Percentiles rank a stretch among this genome's conserved stretches.
phyloP scores from a whole-genome alignment of 2,888 invertebrate genomes.

The Zonitis immaculata region DNA sequence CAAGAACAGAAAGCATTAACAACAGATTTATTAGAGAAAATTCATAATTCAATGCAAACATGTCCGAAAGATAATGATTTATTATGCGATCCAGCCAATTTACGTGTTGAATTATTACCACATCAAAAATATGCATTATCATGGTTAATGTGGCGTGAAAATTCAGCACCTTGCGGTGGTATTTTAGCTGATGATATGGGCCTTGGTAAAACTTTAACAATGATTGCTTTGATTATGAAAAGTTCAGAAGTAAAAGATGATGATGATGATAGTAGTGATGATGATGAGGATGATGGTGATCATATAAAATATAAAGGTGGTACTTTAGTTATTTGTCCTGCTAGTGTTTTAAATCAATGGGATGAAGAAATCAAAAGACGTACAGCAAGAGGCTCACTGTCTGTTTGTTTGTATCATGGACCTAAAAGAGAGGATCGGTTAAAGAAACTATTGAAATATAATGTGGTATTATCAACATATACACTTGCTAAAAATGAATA shows the following conservation, averaged over 20 bases:
- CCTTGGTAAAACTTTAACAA: conserved; percentile 76
- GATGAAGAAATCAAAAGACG: conserved; percentile 68
- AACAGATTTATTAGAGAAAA: conserved; percentile 63
- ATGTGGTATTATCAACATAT: conserved; percentile 91
- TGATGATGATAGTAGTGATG: conserved; percentile 27
- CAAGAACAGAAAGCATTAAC: conserved; percentile 65
- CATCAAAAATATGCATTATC: conserved; percentile 83
- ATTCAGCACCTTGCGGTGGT: conserved; percentile 79
- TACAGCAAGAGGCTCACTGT: conserved; percentile 57
- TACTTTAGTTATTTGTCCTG: conserved; percentile 89
- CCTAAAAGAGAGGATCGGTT: conserved; percentile 62
- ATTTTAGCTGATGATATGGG: conserved; percentile 86
- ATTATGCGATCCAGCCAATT: conserved; percentile 58
- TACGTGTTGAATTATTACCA: conserved; percentile 66
- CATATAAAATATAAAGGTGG: conserved; percentile 52
- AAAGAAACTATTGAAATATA: too few species aligned
- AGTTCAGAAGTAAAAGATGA: conserved; percentile 48
- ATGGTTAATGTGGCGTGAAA: conserved; percentile 88
- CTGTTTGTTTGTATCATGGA: conserved; percentile 77
- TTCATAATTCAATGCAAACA: conserved; percentile 65
- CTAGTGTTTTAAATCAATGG: conserved; percentile 90
- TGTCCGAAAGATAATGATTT: conserved; percentile 60
- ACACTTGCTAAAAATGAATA: conserved; percentile 64
- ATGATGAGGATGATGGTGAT: conserved; percentile 17
- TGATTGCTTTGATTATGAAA: conserved; percentile 68